Evolutionary conservation across 2,113 vertebrate genomes (phyloP).

Genomic region (Aviceda subcristata): DNA sequence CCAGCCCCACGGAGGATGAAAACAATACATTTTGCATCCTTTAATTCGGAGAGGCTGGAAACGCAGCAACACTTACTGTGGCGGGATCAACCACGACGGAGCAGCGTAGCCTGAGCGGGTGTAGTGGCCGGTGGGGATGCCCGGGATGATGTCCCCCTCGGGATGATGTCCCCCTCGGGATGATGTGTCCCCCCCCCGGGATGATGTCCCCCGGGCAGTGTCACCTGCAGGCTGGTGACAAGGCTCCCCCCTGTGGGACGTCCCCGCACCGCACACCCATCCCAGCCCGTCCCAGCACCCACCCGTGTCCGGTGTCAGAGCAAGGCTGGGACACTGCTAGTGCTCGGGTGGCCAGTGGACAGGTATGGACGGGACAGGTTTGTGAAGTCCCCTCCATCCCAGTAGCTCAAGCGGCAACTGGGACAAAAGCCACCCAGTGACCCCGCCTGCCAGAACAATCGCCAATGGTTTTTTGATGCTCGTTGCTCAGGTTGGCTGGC

Average conservation of each 20-base stretch:
- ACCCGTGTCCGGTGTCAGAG: neutral
- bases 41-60: neutral
- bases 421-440: fast-evolving
- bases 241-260: slow-evolving; percentile 51
- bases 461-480: fast-evolving
- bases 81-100: fast-evolving
- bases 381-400: too few relatives aligned
- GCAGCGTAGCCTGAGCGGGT: fast-evolving
- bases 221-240: neutral
- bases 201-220: neutral
- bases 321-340: neutral
- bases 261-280: neutral
- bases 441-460: fast-evolving
- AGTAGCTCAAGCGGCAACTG: neutral
- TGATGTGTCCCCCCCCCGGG: too few relatives aligned
- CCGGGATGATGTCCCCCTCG: neutral
- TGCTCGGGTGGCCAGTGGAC: neutral
- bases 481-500: neutral
- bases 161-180: neutral
- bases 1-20: neutral
- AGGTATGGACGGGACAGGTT: neutral
- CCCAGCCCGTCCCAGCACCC: neutral
- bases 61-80: fast-evolving
- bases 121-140: fast-evolving
- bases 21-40: fast-evolving